Base-by-base conservation (phyloP, 53 echinoderm and acorn worm genomes). In the Holothuria scabra region DNA sequence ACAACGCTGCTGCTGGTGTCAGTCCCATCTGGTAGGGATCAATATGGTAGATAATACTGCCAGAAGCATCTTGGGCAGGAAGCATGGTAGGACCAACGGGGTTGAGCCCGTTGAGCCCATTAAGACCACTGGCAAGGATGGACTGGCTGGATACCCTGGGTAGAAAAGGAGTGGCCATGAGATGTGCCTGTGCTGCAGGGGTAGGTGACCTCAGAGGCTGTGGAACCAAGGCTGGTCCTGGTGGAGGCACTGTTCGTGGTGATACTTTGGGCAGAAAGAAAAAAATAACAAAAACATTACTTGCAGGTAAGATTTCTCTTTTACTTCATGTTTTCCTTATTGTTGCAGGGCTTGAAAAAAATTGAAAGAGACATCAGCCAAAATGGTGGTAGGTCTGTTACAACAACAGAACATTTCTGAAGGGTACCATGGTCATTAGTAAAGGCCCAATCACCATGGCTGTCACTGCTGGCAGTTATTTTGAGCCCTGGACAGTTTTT, bases 191-290 rank as follows among this genome's bases (percentile, higher is more conserved):
- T 60, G 90, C 88, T 60, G 92, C 92, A 12, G 99, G 99, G 30
- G 99, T 94, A 32, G 94, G 92, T 67, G 99, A 94, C 61, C 94
- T 85, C 14, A 94, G 88, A 8, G 92, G 92, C 84, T 94, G 99
- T 22, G 94, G 93, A 56, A 94, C 83, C 69, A 94, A 52, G 65
- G 99, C 87, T 41, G 93, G 83, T 58, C 92, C 93, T 32, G 93
- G 94, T 48, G 94, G 91, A 58, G 87, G 81, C 90, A 92, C 85
- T 32, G 87, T 68, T 66, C 93, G 64, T 21, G 97, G 99, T 85
- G 94, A 92, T 49, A 90, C 99, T 94, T 83, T 31, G 57, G 60
- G 61, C 18, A 52, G 48, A 35, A 61, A 84, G 61, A 48, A 79
- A 33, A 86, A 61, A 46, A 41, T 10, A n/a, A n/a, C n/a, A n/a